Evolutionary conservation across 2,888 invertebrate species (phyloP), one percentile per base, ranked within the genome.

Genomic region (Lagria hirta): DNA sequence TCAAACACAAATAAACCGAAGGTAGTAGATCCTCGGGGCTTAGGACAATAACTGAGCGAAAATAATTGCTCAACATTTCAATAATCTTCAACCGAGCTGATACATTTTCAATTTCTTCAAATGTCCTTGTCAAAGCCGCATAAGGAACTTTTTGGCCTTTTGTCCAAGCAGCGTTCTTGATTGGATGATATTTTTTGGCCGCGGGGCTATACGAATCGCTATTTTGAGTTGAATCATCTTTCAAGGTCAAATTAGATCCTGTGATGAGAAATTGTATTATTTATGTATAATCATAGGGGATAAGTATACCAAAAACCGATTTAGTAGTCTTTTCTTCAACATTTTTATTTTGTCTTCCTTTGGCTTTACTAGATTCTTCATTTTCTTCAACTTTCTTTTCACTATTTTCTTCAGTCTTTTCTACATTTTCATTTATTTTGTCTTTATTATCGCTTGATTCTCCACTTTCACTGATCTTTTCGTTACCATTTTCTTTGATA

Each of bases 1-100:
- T 99, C n/a, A 98, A 77, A 62, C 95, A 95, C 53, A 99, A 73
- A 71, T 99, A 98, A 10, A 99, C 81, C 57, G 92, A 91, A 0
- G 89, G 83, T 38, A 95, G 66, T 45, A 99, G 75, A 71, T 99
- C 97, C n/a, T 86, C 80, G 0, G 96, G 94, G 10, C 86, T 89
- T 24, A 95, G 73, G 3, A 83, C 80, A 14, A 95, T 87, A 7
- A 97, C 93, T 0, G 97, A 97, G 10, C 90, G 81, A 50, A 95
- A 86, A 69, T 87, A 97, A 71, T 98, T 98, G 60, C 88, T 82
- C 26, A 99, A 72, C 32, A 89, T 89, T 67, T 96, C 93, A 2
- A 96, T 82, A 65, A 93, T 97, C 73, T 89, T 92, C 35, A 98
- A 77, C 17, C 98, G 81, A 2, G 86, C 85, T 4, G 85, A 85